Evolutionary conservation across 2,888 invertebrate genomes (phyloP).

Genomic region (Trachelus iudaicus): DNA sequence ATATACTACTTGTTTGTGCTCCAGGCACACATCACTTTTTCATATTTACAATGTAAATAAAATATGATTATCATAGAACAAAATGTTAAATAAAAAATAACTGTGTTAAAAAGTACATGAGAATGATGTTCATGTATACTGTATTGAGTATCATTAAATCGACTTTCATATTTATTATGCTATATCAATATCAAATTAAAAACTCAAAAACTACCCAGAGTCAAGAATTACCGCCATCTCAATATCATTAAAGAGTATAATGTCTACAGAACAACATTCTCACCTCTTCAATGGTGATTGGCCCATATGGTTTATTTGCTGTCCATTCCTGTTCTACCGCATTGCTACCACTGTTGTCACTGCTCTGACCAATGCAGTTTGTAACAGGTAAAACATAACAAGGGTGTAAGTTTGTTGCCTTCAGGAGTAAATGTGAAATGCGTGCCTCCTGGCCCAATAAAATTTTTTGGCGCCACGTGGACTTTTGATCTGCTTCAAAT

Average conservation of each 20-base stretch:
- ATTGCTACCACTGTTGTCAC: conserved; percentile 9
- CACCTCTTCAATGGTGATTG: conserved; percentile 59
- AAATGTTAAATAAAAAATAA: background rate
- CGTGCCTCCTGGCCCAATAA: conserved; percentile 33
- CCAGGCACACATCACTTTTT: no score
- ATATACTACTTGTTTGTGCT: no score
- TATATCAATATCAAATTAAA: no score
- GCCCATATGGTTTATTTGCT: conserved; percentile 39
- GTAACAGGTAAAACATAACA: conserved; percentile 43
- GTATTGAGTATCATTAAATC: background rate
- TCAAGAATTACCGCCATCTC: no score
- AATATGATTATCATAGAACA: no score
- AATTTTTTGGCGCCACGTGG: conserved; percentile 37
- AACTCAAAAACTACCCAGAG: no score
- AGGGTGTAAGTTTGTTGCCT: conserved; percentile 42
- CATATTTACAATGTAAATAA: no score
- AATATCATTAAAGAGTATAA: conserved; percentile 23
- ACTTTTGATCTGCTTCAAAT: conserved; percentile 29
- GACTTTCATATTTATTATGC: background rate
- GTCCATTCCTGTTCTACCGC: conserved; percentile 12
- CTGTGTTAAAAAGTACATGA: background rate
- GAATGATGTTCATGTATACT: background rate
- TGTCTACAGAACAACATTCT: conserved; percentile 49
- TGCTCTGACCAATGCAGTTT: conserved; percentile 37
- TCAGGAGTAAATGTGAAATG: conserved; percentile 34